Conservation (phyloP, 2,797 vertebrate species). For the Hemibagrus guttatus region DNA sequence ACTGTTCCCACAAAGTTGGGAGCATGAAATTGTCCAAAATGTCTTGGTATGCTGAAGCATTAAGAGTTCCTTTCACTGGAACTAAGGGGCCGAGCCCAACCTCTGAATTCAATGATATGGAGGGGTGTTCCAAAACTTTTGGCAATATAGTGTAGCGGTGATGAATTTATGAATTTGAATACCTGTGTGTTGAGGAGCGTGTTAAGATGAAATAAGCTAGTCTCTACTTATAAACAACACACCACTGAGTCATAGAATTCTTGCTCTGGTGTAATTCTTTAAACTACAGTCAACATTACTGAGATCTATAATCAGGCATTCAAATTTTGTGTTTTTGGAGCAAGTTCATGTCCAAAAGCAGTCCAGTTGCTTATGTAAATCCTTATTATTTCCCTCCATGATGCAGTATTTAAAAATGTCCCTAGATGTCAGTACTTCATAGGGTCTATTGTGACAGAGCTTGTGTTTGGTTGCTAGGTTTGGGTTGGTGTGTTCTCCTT, state of each 20-base stretch:
- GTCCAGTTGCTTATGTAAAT: neutral
- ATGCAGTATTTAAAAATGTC: slow-evolving; percentile 39
- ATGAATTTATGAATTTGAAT: slow-evolving; percentile 24
- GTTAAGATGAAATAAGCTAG: neutral
- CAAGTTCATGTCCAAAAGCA: neutral
- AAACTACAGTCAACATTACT: neutral
- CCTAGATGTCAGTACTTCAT: slow-evolving; percentile 55
- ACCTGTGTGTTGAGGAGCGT: too few relatives aligned
- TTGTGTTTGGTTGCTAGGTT: neutral
- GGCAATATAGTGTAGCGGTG: too few relatives aligned
- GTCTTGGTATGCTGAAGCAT: too few relatives aligned
- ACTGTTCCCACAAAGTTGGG: too few relatives aligned
- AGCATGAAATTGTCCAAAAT: too few relatives aligned
- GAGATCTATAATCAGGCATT: slow-evolving; percentile 8
- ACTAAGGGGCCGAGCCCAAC: too few relatives aligned
- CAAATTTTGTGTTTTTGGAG: too few relatives aligned
- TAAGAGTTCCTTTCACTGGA: too few relatives aligned
- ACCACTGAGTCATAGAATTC: slow-evolving; percentile 10
- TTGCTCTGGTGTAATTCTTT: neutral
- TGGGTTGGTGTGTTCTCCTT: neutral
- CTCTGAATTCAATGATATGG: too few relatives aligned
- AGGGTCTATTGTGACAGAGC: neutral
- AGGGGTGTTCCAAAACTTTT: too few relatives aligned
- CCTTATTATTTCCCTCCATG: neutral
- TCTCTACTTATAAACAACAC: neutral